A percentile compares a stretch with the other conserved stretches of the same genome.
Evolutionary conservation across 2,113 vertebrate genomes (phyloP).

Genomic region (Coryphaenoides rupestris): DNA sequence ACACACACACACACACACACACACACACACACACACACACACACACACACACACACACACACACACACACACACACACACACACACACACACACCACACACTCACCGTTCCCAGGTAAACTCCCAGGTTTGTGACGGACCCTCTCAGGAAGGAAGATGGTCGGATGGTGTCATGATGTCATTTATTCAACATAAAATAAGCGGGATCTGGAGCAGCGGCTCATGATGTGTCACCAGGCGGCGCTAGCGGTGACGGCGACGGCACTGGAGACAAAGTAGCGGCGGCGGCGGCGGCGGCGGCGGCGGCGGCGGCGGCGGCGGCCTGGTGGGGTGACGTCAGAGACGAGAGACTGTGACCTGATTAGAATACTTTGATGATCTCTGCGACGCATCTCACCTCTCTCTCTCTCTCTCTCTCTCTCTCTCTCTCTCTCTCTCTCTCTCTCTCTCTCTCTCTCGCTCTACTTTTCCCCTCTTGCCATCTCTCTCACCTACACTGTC

Average conservation of each 20-base stretch:
- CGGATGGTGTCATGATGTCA: constrained; percentile 55
- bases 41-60: no score
- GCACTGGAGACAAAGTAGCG: no score
- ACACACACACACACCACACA: background rate
- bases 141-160: constrained; percentile 51
- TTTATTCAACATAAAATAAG: constrained; percentile 48
- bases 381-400: constrained; percentile 39
- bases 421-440: constrained; percentile 35
- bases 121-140: constrained; percentile 47
- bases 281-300: no score
- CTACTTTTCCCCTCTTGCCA: background rate
- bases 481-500: background rate
- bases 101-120: constrained; percentile 15
- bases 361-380: constrained; percentile 65
- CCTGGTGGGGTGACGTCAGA: constrained; percentile 62
- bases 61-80: no score
- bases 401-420: constrained; percentile 27
- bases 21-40: no score
- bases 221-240: constrained; percentile 41
- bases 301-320: constrained; percentile 32
- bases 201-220: constrained; percentile 28
- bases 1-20: no score
- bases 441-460: constrained; percentile 34
- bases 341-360: constrained; percentile 62
- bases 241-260: background rate